Evolutionary conservation across 2,888 invertebrate genomes (phyloP).

Genomic region (Drosophila putrida): DNA sequence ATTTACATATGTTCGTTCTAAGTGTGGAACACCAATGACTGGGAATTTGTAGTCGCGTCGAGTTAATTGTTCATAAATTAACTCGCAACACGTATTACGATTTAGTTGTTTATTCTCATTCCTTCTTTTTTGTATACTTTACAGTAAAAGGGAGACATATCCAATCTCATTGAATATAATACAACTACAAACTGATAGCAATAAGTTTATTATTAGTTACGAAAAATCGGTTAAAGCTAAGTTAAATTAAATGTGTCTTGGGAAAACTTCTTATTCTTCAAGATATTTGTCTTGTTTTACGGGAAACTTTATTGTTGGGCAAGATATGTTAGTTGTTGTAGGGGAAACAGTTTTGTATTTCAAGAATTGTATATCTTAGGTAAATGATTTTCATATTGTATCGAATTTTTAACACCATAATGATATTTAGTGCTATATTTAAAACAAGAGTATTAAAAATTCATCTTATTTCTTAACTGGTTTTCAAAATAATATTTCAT

Average conservation of each 20-base stretch:
- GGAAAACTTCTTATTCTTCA: no score
- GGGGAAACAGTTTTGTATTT: no score
- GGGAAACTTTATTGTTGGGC: not conserved
- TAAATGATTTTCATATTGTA: not conserved
- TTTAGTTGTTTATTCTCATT: not conserved
- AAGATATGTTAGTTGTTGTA: no score
- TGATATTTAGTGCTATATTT: not conserved
- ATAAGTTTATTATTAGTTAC: not conserved
- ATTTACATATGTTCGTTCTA: conserved; percentile 33
- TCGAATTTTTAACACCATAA: not conserved
- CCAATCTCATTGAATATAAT: not conserved
- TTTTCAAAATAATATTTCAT: not conserved
- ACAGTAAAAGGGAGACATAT: not conserved
- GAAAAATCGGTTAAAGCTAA: no score
- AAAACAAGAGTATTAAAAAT: conserved; percentile 5
- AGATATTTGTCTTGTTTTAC: not conserved
- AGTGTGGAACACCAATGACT: conserved; percentile 16
- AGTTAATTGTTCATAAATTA: conserved; percentile 51
- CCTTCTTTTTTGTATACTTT: not conserved
- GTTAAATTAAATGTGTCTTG: no score
- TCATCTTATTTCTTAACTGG: not conserved
- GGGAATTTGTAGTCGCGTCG: conserved; percentile 25
- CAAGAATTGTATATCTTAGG: no score
- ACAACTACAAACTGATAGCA: no score
- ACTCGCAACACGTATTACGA: conserved; percentile 6